Percentiles rank a stretch among this genome's conserved stretches.
These are phyloP conservation scores for Ceryle rudis DNA, from an alignment of 2,797 vertebrate species.

Conservation along the genomic window DNA sequence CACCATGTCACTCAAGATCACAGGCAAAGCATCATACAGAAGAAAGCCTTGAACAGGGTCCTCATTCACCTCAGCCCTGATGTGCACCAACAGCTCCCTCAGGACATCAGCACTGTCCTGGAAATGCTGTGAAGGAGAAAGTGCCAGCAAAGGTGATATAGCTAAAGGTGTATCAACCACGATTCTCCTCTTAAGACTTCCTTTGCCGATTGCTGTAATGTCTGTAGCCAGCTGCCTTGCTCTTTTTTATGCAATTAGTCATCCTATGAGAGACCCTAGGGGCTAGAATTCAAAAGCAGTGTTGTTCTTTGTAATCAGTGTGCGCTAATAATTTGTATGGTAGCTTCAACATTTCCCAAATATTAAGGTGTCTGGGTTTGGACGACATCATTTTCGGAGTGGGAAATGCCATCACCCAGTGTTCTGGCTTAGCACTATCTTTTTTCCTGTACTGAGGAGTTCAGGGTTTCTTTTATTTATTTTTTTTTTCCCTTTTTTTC, in stretches of 20 bases:
- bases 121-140: background rate
- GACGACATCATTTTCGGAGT: background rate
- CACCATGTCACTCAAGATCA: background rate
- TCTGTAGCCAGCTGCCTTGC: background rate
- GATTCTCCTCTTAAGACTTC: background rate
- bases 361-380: background rate
- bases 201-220: background rate
- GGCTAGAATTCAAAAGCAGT: background rate
- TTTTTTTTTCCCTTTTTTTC: background rate
- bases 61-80: background rate
- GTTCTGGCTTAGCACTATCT: background rate
- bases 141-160: background rate
- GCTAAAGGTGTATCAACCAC: background rate
- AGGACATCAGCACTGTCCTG: background rate
- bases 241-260: background rate
- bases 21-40: background rate
- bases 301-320: background rate
- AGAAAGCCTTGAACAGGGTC: background rate
- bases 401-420: background rate
- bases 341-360: background rate
- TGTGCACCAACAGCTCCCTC: background rate
- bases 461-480: background rate
- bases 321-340: background rate
- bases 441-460: background rate
- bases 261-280: background rate